Evolutionary conservation across 2,888 invertebrate species (phyloP).

Genomic region (Drosophila emarginata): DNA sequence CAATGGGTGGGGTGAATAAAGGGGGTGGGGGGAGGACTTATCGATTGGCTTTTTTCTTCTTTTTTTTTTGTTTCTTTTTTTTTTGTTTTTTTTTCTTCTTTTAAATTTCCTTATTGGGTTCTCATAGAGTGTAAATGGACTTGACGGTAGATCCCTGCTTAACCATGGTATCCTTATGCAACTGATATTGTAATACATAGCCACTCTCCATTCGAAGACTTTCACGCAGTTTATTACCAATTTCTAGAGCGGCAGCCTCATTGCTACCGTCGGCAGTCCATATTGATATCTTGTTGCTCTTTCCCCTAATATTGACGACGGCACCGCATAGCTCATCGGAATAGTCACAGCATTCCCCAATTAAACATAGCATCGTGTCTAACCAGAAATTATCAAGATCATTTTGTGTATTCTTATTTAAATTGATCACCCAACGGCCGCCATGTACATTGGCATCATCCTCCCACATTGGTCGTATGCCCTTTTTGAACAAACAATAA

Average conservation of each 20-base stretch:
- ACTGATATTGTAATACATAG: constrained; percentile 86
- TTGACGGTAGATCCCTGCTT: constrained; percentile 91
- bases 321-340: constrained; percentile 97
- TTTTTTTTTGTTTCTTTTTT: not conserved
- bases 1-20: too few species aligned
- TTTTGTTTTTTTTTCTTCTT: not conserved
- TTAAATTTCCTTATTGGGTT: too few species aligned
- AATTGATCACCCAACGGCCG: constrained; percentile 90
- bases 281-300: constrained; percentile 94
- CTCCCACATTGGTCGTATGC: constrained; percentile 93
- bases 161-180: constrained; percentile 91
- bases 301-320: constrained; percentile 95
- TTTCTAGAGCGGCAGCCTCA: constrained; percentile 90
- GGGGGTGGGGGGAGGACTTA: too few species aligned
- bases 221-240: constrained; percentile 93
- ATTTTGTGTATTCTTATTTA: constrained; percentile 87
- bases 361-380: constrained; percentile 91
- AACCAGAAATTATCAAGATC: constrained; percentile 91
- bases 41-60: not conserved
- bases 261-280: constrained; percentile 94
- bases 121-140: constrained; percentile 78
- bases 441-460: constrained; percentile 91
- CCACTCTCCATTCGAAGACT: constrained; percentile 86
- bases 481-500: constrained; percentile 90
- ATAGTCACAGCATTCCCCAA: constrained; percentile 96